Base-by-base conservation (phyloP, 2,888 invertebrate genomes). In the Operophtera brumata region DNA sequence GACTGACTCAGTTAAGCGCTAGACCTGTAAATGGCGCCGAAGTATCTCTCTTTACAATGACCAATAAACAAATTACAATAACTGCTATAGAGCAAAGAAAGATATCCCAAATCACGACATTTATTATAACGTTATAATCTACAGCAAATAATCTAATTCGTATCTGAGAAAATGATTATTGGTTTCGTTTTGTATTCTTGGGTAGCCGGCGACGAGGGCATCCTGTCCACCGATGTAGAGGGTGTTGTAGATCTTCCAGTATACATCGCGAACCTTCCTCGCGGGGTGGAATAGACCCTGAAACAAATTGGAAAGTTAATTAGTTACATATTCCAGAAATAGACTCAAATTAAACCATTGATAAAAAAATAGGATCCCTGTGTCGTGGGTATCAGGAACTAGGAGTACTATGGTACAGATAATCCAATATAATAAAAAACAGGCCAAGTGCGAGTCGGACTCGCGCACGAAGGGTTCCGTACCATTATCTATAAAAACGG, bases 201-300 rank as follows among this genome's bases (percentile, higher is more conserved):
- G 99, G 86, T 98, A 99, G 11, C 98, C 98, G 41, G 97, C 97
- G 26, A 99, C 98, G 47, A 99, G 91, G 0, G 99, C 96, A 83
- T 99, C 99, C 84, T 99, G 99, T 6, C 98, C 99, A 25, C 99
- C 99, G 69, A 99, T 99, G 77, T 99, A 99, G 48, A 99, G 91
- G 0, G 99, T 98, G 90, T 99, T 99, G 89, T 99, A 99, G 68
- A 99, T 98, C 89, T 99, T 99, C 99, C 99, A 99, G 80, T 99
- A 99, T 0, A 99, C 99, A 80, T 99, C 99, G 26, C 99, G 94
- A 0, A 99, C 99, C 91, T 99, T 99, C 53, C 99, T 92, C 6
- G 99, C 99, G 1, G 99, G 99, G 89, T 99, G 99, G 86, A 99
- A 99, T 42, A 99, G 89, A 32, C 99, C 99, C 95, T 97, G 88